These are phyloP conservation scores for Pterostichus niger DNA, from an alignment of 2,888 invertebrate genomes.

Conservation along the genomic window DNA sequence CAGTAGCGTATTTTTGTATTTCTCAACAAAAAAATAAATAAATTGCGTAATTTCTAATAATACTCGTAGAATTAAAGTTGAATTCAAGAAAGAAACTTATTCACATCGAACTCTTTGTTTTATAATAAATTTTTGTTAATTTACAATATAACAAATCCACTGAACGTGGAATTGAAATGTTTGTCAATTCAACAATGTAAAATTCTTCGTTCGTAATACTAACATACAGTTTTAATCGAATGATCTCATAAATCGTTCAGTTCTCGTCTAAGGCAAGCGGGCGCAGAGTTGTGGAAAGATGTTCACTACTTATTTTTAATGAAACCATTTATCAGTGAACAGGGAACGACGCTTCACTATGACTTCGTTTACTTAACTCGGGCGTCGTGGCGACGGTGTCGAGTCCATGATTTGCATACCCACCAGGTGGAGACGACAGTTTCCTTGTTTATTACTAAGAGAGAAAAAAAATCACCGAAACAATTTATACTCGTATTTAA, in stretches of 20 bases:
- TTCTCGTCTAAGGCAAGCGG: too few relatives aligned
- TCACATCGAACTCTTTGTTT: too few relatives aligned
- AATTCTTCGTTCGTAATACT: not conserved
- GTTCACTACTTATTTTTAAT: constrained; percentile 33
- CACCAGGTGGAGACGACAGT: constrained; percentile 23
- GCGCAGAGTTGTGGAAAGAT: constrained; percentile 1
- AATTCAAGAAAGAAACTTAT: too few relatives aligned
- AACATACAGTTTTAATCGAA: too few relatives aligned
- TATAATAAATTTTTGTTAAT: too few relatives aligned
- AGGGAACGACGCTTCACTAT: not conserved
- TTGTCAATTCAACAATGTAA: not conserved
- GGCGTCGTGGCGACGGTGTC: not conserved
- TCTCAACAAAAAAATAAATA: too few relatives aligned
- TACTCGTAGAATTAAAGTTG: too few relatives aligned
- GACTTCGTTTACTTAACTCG: constrained; percentile 21
- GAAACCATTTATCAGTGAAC: constrained; percentile 30
- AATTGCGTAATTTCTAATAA: too few relatives aligned
- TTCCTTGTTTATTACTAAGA: constrained; percentile 15
- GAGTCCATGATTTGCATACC: constrained; percentile 27
- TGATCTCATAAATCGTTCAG: constrained; percentile 1
- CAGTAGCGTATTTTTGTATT: too few relatives aligned
- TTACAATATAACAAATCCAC: too few relatives aligned
- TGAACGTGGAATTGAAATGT: too few relatives aligned
- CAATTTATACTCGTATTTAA: too few relatives aligned
- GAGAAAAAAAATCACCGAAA: not conserved